These are phyloP conservation scores for Spheniscus humboldti DNA, from an alignment of 2,797 vertebrate genomes.

Conservation along the genomic window DNA sequence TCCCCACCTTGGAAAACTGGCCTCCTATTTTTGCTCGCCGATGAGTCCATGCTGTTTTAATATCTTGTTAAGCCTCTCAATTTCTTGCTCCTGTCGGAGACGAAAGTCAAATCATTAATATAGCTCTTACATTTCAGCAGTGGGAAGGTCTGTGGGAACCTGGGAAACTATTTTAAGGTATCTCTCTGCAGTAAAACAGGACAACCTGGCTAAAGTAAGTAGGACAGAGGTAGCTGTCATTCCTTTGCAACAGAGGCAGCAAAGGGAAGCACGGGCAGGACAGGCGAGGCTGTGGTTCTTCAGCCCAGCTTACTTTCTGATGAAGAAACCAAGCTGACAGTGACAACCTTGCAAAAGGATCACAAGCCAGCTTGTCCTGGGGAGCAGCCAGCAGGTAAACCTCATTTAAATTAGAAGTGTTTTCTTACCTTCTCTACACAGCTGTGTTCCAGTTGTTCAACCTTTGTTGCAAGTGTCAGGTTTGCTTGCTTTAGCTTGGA, in stretches of 20 bases:
- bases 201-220: not conserved
- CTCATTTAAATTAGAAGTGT: not conserved
- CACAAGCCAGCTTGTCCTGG: not conserved
- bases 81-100: slow-evolving; percentile 83
- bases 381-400: not conserved
- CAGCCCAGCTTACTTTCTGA: not conserved
- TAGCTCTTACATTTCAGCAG: not conserved
- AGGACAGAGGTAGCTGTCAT: not conserved
- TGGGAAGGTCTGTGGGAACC: not conserved
- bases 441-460: slow-evolving; percentile 83
- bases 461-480: slow-evolving; percentile 78
- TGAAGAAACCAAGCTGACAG: not conserved
- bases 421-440: slow-evolving; percentile 74
- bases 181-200: not conserved
- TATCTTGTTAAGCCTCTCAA: slow-evolving; percentile 80
- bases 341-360: not conserved
- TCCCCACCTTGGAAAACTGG: not conserved
- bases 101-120: not conserved
- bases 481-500: slow-evolving; percentile 87
- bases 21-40: slow-evolving; percentile 25
- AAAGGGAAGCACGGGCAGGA: not conserved
- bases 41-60: slow-evolving; percentile 78
- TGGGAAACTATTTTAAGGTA: not conserved
- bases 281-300: not conserved
- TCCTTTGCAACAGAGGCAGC: not conserved